Base-by-base conservation (phyloP, 1,140 invertebrate species). In the Cotesia typhae region DNA sequence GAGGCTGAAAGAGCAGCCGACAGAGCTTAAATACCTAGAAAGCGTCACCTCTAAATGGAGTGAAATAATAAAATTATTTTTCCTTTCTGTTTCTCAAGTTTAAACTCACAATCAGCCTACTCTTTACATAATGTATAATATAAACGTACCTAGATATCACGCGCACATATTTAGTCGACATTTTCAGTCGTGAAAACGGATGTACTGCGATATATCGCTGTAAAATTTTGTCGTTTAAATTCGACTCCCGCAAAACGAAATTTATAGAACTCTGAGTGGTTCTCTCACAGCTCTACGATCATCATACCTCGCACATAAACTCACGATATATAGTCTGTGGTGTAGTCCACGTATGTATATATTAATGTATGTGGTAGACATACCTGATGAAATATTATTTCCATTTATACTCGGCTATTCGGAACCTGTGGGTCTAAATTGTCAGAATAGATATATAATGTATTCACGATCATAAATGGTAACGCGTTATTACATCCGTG, bases 151-250 rank as follows among this genome's bases (percentile, higher is more conserved):
- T 9, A 6, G 41, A 47, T 47, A 47, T 47, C 41, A 10, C 6
- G 41, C 37, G 7, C 35, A 37, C 41, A 51, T 37, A 51, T 65
- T 65, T 38, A 65, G 63, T 65, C 14, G 14, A 65, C 41, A 65
- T 37, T 65, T 65, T 65, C n/a, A 12, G 41, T 10, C 6, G 41
- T 47, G 41, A 47, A 10, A 9, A 47, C 47, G 14, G 14, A 17
- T 12, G 41, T n/a, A 47, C 37, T 3, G 51, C 2, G 41, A 37
- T 20, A 67, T 67, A 67, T 67, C 14, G 17, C 12, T 20, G 41
- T 28, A 55, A 67, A 53, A 67, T 67, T 53, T 55, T 28, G 4
- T 67, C 66, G 66, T 67, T 66, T 38, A 66, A 71, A 71, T 65
- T 65, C 63, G 51, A 55, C 51, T 14, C 3, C 17, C 41, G 10